Evolutionary conservation across 2,113 vertebrate species (phyloP), one percentile per base, ranked within the genome.

Genomic region (Neofelis nebulosa): DNA sequence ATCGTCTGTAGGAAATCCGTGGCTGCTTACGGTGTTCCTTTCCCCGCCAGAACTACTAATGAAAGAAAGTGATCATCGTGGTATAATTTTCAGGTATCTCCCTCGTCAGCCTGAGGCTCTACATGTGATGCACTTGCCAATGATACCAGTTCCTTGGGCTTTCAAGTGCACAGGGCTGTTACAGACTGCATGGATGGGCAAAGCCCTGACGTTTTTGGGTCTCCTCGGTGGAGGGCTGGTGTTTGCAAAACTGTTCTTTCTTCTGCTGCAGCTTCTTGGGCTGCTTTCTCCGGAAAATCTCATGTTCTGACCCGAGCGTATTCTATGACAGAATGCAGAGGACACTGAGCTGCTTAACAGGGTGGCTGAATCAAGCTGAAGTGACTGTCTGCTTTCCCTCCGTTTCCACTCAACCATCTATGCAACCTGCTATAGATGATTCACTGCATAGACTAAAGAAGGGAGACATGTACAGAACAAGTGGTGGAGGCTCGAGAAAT

Each of bases 221-320:
- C 48, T 78, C 50, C 52, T 96, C 1, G 97, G 97, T 98, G 98
- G 68, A 96, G 97, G 97, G 97, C 81, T 98, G 66, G 61, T 83
- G 36, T 89, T 95, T 96, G 68, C 95, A 87, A 95, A 96, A 41
- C 69, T 97, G 31, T 83, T 80, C 65, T 92, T 96, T 66, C 63
- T 96, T 45, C 31, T 93, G 33, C 38, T 63, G 8, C 71, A 88
- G 61, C 52, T 93, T 94, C 95, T 95, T 94, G 83, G 45, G 11
- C 92, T 97, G 55, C 33, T 95, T 86, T 63, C 79, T 97, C 80
- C 31, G 4, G 89, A 97, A 98, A 92, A 97, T 97, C 96, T 98
- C 92, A 94, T 98, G 97, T 92, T 92, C 97, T 98, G 93, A 79
- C 36, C 3, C 18, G 55, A 81, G 31, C 7, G 18, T 83, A 57